Percentiles rank a stretch among this genome's conserved stretches.
Conservation (phyloP, 2,888 invertebrate genomes). For the Autographa pulchrina region DNA sequence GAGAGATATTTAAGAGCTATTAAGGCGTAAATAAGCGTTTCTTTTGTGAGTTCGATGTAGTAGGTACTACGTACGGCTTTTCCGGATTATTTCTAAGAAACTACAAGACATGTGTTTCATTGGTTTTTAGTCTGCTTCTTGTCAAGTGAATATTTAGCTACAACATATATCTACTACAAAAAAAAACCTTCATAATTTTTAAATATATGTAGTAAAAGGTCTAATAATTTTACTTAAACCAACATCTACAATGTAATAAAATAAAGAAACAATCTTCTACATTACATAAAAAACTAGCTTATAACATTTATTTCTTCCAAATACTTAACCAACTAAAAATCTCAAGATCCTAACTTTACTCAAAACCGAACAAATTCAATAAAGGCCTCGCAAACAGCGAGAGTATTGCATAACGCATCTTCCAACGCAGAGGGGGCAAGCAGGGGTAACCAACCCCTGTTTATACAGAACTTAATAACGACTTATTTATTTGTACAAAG, state of each 20-base stretch:
- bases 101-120: background rate
- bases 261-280: too few species aligned
- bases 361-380: constrained; percentile 71
- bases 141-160: too few species aligned
- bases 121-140: background rate
- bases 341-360: background rate
- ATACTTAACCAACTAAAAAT: too few species aligned
- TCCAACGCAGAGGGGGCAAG: constrained; percentile 54
- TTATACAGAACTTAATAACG: constrained; percentile 78
- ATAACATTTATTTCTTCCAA: too few species aligned
- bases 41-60: constrained; percentile 42
- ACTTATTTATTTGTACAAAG: constrained; percentile 81
- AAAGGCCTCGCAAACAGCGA: constrained; percentile 65
- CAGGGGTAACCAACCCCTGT: constrained; percentile 71
- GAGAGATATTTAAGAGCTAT: constrained; percentile 75
- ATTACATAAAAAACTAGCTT: too few species aligned
- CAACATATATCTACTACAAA: too few species aligned
- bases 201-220: too few species aligned
- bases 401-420: constrained; percentile 69
- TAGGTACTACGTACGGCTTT: constrained; percentile 25
- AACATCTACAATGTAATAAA: too few species aligned
- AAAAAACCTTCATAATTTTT: too few species aligned
- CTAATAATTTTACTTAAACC: too few species aligned
- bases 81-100: constrained; percentile 25
- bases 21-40: constrained; percentile 71